Percentiles rank a stretch among this genome's conserved stretches.
These are phyloP conservation scores for Eublepharis macularius DNA, from an alignment of 2,113 vertebrate species.

Conservation along the genomic window DNA sequence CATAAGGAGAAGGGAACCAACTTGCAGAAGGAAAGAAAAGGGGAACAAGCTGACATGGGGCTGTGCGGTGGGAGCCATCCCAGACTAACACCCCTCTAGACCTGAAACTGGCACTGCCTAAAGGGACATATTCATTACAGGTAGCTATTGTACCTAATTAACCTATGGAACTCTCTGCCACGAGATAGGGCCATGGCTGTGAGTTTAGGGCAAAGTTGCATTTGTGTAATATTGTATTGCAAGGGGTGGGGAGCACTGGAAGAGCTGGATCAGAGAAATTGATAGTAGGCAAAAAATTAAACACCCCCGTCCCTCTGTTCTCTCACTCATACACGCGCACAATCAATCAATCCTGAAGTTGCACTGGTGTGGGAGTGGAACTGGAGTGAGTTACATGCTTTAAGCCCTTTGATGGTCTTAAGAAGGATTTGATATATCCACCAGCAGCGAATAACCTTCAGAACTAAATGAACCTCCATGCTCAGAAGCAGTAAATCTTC, in stretches of 20 bases:
- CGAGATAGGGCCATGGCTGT: neutral
- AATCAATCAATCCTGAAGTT: no score
- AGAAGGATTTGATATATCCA: neutral
- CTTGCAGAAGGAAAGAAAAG: neutral
- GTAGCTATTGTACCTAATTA: neutral
- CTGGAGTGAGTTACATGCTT: no score
- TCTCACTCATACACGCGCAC: neutral
- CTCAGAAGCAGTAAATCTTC: neutral
- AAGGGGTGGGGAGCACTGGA: neutral
- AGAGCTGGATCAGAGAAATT: neutral
- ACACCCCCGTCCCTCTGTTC: neutral
- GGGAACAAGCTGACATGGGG: neutral
- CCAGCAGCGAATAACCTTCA: neutral
- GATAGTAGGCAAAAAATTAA: neutral
- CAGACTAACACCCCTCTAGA: neutral
- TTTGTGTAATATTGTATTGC: neutral
- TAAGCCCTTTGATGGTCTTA: no score
- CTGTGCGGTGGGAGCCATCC: neutral
- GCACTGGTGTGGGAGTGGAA: no score
- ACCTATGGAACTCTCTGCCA: neutral
- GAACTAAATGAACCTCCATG: neutral
- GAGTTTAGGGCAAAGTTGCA: neutral
- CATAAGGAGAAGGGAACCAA: neutral
- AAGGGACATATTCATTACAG: neutral
- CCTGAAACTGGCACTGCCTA: neutral